Evolutionary conservation across 2,888 invertebrate species (phyloP).

Genomic region (Amiota mariae): DNA sequence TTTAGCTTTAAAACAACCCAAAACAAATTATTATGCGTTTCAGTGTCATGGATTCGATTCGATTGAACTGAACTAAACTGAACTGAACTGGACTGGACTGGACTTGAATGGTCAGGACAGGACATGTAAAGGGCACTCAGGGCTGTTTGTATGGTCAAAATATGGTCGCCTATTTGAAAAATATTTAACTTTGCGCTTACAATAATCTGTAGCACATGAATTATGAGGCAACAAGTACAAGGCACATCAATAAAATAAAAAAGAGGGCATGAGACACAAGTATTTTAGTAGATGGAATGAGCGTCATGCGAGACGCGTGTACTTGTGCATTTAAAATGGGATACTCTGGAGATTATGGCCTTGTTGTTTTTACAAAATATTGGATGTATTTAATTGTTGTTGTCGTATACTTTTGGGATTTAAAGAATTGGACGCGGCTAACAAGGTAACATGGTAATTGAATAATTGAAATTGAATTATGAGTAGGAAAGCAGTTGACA

Average conservation of each 20-base stretch:
- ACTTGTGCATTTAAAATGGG: neutral
- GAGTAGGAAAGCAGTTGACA: no score
- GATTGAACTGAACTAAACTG: neutral
- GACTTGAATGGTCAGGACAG: neutral
- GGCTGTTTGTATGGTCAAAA: slow-evolving; percentile 68
- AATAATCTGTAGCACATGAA: slow-evolving; percentile 51
- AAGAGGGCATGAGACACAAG: no score
- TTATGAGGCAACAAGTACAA: slow-evolving; percentile 56
- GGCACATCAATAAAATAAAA: neutral
- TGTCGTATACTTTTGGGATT: no score
- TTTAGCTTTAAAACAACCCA: neutral
- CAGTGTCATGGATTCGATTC: neutral
- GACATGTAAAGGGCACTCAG: slow-evolving; percentile 40
- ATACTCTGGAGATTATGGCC: slow-evolving; percentile 33
- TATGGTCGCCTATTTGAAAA: slow-evolving; percentile 62
- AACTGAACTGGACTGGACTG: neutral
- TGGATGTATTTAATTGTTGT: slow-evolving; percentile 13
- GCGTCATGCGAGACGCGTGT: slow-evolving; percentile 19
- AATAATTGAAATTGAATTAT: no score
- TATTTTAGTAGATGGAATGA: no score
- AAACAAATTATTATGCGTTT: slow-evolving; percentile 1
- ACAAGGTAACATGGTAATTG: no score
- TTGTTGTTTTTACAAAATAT: slow-evolving; percentile 46
- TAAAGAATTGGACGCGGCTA: no score
- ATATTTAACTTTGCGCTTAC: slow-evolving; percentile 67